Evolutionary conservation across 2,797 vertebrate species (phyloP), one percentile per base, ranked within the genome.

Genomic region (Labeo calbasu): DNA sequence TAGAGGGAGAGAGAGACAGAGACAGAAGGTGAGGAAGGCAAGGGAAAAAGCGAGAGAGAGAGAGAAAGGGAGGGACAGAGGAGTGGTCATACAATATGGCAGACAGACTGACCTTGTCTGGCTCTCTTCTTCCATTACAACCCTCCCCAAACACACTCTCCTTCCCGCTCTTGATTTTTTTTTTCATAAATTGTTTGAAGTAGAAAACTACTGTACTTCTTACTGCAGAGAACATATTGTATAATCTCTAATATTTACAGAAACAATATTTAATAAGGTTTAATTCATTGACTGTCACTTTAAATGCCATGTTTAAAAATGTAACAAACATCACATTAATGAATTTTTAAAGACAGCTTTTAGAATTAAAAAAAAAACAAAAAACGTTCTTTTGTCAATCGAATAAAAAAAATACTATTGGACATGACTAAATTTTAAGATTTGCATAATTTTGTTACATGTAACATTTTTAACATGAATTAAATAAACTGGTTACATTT

Each of bases 21-120:
- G 19, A 63, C 46, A 48, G 25, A 36, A 71, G 51, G n/a, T 69
- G 79, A 53, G 40, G 50, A 59, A 50, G 59, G 25, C 40, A 72
- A 76, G 75, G 70, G 68, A 69, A 25, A 43, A 14, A 79, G 17
- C 48, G 17, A 83, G 28, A 77, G 71, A 79, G 70, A 21, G 21
- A 65, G 43, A 10, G 71, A 51, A 25, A 50, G 32, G 17, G 71
- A 51, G 48, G 57, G 32, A 57, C 3, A 11, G 36, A 55, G 2
- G 32, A 59, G 73, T 28, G 50, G 55, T 66, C 65, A 73, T 13
- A 83, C 59, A 75, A 68, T 50, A 76, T 69, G 48, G 63, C 36
- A 83, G 12, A 81, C 36, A 21, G 25, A 21, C 65, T 79, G 57
- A 32, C 80, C 69, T 63, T 51, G 63, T 68, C 63, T 82, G 25